These are phyloP conservation scores for Lasioglossum malachurum DNA, from an alignment of 2,888 invertebrate genomes.

Conservation along the genomic window DNA sequence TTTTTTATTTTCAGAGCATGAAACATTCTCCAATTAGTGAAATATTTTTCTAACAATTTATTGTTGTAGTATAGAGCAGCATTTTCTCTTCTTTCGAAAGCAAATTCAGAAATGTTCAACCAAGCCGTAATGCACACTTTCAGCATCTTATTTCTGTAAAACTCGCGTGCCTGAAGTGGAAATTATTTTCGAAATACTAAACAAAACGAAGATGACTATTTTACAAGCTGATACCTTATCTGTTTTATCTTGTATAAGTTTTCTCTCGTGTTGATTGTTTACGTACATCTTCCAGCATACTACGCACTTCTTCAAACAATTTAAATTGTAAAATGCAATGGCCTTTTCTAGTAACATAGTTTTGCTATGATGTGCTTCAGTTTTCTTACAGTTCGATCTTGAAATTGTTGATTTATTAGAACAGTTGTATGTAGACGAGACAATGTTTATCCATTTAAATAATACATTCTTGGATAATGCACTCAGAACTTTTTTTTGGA, in stretches of 20 bases:
- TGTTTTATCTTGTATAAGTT: conserved; percentile 9
- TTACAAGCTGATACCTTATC: conserved; percentile 8
- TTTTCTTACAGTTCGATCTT: neutral
- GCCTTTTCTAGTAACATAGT: conserved; percentile 8
- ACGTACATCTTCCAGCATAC: conserved; percentile 43
- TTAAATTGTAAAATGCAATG: neutral
- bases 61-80: conserved; percentile 38
- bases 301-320: conserved; percentile 46
- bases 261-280: neutral
- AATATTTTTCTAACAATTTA: conserved; percentile 53
- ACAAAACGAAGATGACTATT: neutral
- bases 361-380: neutral
- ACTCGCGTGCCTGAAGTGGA: conserved; percentile 34
- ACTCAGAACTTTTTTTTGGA: conserved; percentile 57
- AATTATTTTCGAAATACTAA: conserved; percentile 19
- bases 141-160: conserved; percentile 26
- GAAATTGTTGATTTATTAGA: conserved; percentile 10
- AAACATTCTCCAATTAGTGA: conserved; percentile 59
- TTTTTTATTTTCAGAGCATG: conserved; percentile 51
- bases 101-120: conserved; percentile 22
- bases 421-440: conserved; percentile 23
- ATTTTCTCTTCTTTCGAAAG: conserved; percentile 18
- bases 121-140: conserved; percentile 32
- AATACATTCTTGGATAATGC: conserved; percentile 53
- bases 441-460: conserved; percentile 47